Percentiles rank a stretch among this genome's conserved stretches.
These are phyloP conservation scores for Myoxocephalus aenaeus DNA, from an alignment of 2,797 vertebrate genomes.

Conservation along the genomic window DNA sequence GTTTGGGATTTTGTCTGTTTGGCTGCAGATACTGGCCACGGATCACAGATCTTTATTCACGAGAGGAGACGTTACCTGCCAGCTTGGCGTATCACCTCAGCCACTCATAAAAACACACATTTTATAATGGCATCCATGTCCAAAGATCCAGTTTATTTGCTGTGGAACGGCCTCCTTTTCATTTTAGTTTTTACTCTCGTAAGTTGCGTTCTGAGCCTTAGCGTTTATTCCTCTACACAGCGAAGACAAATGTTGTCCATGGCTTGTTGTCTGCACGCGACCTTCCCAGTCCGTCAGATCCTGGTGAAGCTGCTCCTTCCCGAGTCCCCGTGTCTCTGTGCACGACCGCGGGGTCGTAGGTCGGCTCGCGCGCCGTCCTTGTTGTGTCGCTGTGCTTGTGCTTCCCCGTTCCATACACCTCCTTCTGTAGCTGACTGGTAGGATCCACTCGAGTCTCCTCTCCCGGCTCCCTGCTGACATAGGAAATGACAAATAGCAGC, in stretches of 20 bases:
- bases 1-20: conserved; percentile 55
- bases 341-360: conserved; percentile 18
- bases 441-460: conserved; percentile 28
- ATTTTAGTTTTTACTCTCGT: not conserved
- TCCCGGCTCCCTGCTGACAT: conserved; percentile 33
- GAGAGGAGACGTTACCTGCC: conserved; percentile 28
- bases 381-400: conserved; percentile 54
- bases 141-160: conserved; percentile 15
- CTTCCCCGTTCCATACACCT: conserved; percentile 32
- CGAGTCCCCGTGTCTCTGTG: conserved; percentile 39
- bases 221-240: not conserved
- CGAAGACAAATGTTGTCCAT: not conserved
- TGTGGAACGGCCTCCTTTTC: conserved; percentile 8
- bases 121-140: conserved; percentile 47
- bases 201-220: conserved; percentile 5
- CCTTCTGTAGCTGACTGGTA: conserved; percentile 42
- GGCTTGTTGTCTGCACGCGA: conserved; percentile 28
- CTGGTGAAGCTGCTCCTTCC: conserved; percentile 30
- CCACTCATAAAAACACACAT: conserved; percentile 40
- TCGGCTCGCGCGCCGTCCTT: conserved; percentile 15
- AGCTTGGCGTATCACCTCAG: conserved; percentile 48
- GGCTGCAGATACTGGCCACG: conserved; percentile 21
- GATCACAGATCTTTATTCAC: conserved; percentile 58
- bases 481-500: conserved; percentile 27
- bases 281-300: conserved; percentile 46